Conservation (phyloP, 2,797 vertebrate genomes). For the Prionace glauca region DNA sequence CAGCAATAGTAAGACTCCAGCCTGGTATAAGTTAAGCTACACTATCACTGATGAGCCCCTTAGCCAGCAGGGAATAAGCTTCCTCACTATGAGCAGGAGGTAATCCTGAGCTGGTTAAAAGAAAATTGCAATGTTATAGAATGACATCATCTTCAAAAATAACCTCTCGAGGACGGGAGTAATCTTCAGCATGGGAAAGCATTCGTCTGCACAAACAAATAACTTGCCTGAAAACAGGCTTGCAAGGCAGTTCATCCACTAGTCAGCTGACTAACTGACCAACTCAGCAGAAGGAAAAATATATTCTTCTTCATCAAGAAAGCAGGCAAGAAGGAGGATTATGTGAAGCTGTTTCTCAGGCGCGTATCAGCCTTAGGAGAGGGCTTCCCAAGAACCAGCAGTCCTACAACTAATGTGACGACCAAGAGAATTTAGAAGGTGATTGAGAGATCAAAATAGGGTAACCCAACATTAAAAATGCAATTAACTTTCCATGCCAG, state of each 20-base stretch:
- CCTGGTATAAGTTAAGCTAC: neutral
- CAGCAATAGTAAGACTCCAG: neutral
- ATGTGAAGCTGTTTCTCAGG: neutral
- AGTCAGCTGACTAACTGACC: neutral
- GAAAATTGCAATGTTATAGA: neutral
- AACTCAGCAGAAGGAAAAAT: neutral
- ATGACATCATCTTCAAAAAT: neutral
- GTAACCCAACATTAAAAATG: neutral
- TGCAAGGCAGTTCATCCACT: neutral
- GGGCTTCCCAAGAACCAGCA: neutral
- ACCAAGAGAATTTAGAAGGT: neutral
- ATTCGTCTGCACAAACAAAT: neutral
- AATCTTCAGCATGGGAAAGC: neutral
- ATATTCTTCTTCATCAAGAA: neutral
- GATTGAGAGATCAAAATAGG: neutral
- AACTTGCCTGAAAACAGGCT: neutral
- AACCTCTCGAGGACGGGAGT: neutral
- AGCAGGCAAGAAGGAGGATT: neutral
- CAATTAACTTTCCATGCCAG: neutral
- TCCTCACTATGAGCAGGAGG: neutral
- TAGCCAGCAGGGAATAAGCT: neutral
- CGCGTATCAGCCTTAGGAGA: neutral
- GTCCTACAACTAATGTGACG: neutral
- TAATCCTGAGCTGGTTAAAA: neutral
- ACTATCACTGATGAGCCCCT: neutral